These are phyloP conservation scores for Sorex fumeus DNA, from an alignment of 2,113 vertebrate species.

Conservation along the genomic window DNA sequence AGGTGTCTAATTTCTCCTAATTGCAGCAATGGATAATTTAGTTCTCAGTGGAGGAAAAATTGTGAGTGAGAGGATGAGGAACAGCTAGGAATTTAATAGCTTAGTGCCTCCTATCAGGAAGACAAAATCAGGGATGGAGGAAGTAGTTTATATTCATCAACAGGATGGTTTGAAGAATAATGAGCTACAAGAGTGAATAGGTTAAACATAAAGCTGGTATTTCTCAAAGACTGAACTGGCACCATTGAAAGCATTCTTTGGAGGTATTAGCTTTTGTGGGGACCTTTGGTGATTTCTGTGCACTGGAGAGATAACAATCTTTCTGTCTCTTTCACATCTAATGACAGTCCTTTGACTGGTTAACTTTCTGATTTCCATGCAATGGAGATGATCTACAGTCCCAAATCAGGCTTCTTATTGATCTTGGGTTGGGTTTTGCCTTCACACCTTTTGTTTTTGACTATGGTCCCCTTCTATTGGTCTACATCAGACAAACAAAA, in stretches of 20 bases:
- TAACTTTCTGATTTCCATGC: not conserved
- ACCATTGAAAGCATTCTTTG: fast-evolving
- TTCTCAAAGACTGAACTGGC: not conserved
- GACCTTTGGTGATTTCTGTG: not conserved
- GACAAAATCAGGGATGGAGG: not conserved
- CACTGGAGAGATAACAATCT: not conserved
- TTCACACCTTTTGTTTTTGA: not conserved
- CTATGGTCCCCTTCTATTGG: not conserved
- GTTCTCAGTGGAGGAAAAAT: not conserved
- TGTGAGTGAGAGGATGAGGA: not conserved
- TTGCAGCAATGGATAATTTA: not conserved
- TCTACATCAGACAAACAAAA: not conserved
- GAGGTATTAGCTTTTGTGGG: not conserved
- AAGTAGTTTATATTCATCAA: not conserved
- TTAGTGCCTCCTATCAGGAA: not conserved
- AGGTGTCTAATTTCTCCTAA: not conserved
- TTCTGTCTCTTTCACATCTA: not conserved
- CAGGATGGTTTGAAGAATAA: not conserved
- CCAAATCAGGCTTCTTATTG: not conserved
- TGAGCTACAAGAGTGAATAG: fast-evolving
- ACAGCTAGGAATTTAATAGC: not conserved
- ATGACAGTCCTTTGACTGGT: not conserved
- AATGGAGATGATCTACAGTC: not conserved
- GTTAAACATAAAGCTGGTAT: not conserved
- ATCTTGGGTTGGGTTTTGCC: not conserved